Evolutionary conservation across 2,888 invertebrate species (phyloP).

Genomic region (Xestobium rufovillosum): DNA sequence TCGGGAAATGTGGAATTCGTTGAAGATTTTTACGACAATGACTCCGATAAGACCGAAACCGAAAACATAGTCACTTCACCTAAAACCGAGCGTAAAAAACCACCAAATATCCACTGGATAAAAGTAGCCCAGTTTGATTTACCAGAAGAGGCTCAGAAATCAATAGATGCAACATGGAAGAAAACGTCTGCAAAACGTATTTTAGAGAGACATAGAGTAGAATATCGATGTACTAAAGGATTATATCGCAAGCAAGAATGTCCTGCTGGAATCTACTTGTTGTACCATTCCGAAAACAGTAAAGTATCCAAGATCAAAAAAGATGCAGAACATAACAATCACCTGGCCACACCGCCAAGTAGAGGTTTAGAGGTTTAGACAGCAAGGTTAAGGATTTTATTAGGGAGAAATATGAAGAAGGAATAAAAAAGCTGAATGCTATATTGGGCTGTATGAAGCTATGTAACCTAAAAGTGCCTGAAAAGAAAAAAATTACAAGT

Average conservation of each 20-base stretch:
- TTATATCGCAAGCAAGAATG: background rate
- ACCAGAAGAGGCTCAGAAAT: no score
- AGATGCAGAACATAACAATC: no score
- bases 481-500: background rate
- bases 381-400: background rate
- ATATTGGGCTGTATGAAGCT: background rate
- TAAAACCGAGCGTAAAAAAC: no score
- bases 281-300: background rate
- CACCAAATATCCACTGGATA: no score
- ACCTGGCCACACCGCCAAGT: constrained; percentile 1
- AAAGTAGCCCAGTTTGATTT: no score
- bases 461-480: background rate
- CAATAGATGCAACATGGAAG: no score
- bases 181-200: background rate
- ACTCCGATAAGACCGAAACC: no score
- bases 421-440: constrained; percentile 2
- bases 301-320: background rate
- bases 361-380: background rate
- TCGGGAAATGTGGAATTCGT: no score
- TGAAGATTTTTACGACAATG: no score
- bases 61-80: no score
- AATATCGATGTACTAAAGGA: background rate
- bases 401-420: background rate
- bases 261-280: constrained; percentile 1
- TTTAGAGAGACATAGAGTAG: background rate